Evolutionary conservation across 1,140 invertebrate genomes (phyloP).

Genomic region (Zaprionus kolodkinae): DNA sequence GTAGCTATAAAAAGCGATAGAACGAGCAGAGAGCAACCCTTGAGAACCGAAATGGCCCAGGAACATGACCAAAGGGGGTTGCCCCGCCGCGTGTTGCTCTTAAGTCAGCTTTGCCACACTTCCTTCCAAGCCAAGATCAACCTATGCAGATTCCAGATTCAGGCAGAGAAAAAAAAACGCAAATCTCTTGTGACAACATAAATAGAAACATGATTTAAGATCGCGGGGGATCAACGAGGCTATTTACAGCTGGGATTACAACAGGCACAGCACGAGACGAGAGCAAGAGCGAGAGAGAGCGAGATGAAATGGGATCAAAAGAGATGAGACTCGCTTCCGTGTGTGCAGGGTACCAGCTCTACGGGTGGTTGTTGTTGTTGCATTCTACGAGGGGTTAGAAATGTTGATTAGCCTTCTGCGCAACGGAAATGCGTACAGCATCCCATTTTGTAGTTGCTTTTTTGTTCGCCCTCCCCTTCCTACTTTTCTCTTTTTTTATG

Average conservation of each 20-base stretch:
- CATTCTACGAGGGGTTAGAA: slow-evolving; percentile 59
- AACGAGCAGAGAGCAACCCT: slow-evolving; percentile 59
- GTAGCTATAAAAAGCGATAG: slow-evolving; percentile 38
- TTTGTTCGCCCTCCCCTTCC: slow-evolving; percentile 15
- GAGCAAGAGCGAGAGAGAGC: not conserved
- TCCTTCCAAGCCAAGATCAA: slow-evolving; percentile 38
- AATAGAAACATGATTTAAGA: slow-evolving; percentile 83
- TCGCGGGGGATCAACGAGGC: slow-evolving; percentile 69
- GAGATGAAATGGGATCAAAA: slow-evolving; percentile 17
- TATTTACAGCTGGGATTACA: slow-evolving; percentile 83
- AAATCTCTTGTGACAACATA: slow-evolving; percentile 83
- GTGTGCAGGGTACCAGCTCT: slow-evolving; percentile 23
- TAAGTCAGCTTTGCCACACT: slow-evolving; percentile 75
- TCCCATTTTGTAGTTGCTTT: slow-evolving; percentile 58
- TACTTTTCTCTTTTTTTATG: slow-evolving; percentile 39
- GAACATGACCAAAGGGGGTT: slow-evolving; percentile 16
- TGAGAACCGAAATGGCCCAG: slow-evolving; percentile 55
- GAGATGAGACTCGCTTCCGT: slow-evolving; percentile 9
- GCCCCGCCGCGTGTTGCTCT: slow-evolving; percentile 45
- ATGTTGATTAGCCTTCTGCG: slow-evolving; percentile 79
- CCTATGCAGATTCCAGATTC: slow-evolving; percentile 28
- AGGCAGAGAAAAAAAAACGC: slow-evolving; percentile 48
- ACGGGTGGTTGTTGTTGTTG: slow-evolving; percentile 68
- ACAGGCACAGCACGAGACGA: slow-evolving; percentile 46
- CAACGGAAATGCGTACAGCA: slow-evolving; percentile 67